Evolutionary conservation across 2,888 invertebrate genomes (phyloP).

Genomic region (Rhyacophila evoluta): DNA sequence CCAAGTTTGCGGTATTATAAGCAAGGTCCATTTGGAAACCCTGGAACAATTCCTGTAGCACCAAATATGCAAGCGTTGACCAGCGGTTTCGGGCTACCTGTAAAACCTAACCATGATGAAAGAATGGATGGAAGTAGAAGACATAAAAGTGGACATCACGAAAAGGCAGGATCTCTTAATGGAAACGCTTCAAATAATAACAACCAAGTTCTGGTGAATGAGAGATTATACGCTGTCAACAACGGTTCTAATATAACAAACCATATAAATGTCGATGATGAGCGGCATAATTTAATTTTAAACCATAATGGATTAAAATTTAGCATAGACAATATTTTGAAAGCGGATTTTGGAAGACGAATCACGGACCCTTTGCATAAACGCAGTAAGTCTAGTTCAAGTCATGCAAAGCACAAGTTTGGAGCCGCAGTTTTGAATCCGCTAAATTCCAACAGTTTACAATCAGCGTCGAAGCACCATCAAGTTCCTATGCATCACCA

Average conservation of each 20-base stretch:
- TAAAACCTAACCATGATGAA: constrained; percentile 39
- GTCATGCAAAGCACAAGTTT: constrained; percentile 48
- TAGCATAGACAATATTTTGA: constrained; percentile 88
- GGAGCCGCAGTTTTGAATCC: constrained; percentile 46
- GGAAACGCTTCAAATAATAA: constrained; percentile 30
- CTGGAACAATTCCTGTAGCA: constrained; percentile 28
- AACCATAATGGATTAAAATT: constrained; percentile 78
- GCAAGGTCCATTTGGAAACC: constrained; percentile 44
- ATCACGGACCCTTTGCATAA: constrained; percentile 78
- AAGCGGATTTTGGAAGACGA: constrained; percentile 85
- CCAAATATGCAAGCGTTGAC: constrained; percentile 42
- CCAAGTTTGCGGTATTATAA: constrained; percentile 50
- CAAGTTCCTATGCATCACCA: constrained; percentile 47
- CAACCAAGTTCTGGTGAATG: constrained; percentile 41
- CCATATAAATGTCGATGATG: constrained; percentile 49
- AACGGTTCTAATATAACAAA: constrained; percentile 58
- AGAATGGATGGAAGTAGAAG: constrained; percentile 41
- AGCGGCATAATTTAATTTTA: constrained; percentile 60
- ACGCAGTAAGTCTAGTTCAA: constrained; percentile 60
- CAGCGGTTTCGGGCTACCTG: constrained; percentile 35
- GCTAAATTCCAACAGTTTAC: constrained; percentile 2
- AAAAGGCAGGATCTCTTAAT: constrained; percentile 35
- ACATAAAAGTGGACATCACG: constrained; percentile 38
- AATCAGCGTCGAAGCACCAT: constrained; percentile 26
- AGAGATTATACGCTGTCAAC: constrained; percentile 57